Evolutionary conservation across 2,888 invertebrate species (phyloP), one percentile per base, ranked within the genome.

Genomic region (Hipparchia sbordonii): DNA sequence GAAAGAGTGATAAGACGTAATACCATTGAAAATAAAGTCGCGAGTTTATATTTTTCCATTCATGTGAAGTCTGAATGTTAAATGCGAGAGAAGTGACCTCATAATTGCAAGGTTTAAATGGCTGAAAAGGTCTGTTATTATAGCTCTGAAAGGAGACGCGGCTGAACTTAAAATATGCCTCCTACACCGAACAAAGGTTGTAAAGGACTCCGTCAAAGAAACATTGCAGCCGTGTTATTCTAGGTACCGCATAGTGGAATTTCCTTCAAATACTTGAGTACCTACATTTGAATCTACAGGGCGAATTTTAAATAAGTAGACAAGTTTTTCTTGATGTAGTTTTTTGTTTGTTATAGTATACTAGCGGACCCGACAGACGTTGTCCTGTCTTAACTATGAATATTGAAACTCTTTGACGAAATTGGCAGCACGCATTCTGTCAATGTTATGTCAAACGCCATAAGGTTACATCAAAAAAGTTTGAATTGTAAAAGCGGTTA

Each of bases 101-200:
- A 72, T 73, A 76, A 77, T 73, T 74, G 71, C 72, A 65, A 71
- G 60, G 74, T 71, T 73, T 70, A 74, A 74, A 73, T 69, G 73
- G 73, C 68, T 76, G 76, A 74, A 77, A 77, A 71, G 76, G 72
- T 74, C 72, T 76, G 76, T 74, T 76, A 76, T 73, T 71, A 70
- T 71, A 69, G 71, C 72, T 72, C 54, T 76, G 76, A 73, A 74
- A 71, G 68, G 72, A 60, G 68, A 69, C 71, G 66, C 59, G 66
- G 52, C 51, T 68, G 65, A 57, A 73, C 71, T 73, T 75, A 69
- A 73, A 75, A 73, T 75, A 73, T 71, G 66, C 75, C 71, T 68
- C 23, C 65, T 63, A 48, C 67, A 48, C 68, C 73, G 12, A 39
- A 65, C 65, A 52, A 65, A 39, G 65, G 51, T n/a, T 51, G 65